phyloP scores from a whole-genome alignment of 2,113 vertebrate species.

The Marmota monax region DNA sequence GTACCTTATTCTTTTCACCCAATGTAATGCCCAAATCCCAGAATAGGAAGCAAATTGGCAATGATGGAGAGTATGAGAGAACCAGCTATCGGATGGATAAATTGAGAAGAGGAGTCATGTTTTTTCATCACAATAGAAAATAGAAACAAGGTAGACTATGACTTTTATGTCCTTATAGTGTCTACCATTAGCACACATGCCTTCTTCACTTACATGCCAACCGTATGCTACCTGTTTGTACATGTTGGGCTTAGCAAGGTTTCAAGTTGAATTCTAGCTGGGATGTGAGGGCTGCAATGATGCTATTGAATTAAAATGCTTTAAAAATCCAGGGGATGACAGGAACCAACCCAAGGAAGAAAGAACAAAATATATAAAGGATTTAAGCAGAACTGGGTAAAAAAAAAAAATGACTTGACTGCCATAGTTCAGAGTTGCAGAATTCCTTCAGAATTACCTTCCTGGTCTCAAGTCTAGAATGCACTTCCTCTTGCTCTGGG shows the following conservation, averaged over 20 bases:
- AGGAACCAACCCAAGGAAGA: background rate
- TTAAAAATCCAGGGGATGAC: background rate
- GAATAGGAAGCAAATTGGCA: background rate
- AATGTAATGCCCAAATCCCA: background rate
- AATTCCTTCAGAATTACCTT: background rate
- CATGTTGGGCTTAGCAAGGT: background rate
- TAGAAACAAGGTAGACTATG: background rate
- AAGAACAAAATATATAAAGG: background rate
- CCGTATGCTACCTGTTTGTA: background rate
- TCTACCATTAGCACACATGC: background rate
- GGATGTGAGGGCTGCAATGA: background rate
- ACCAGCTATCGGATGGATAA: background rate
- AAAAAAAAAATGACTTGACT: background rate
- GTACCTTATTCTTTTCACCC: background rate
- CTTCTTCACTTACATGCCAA: background rate
- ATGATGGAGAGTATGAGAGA: background rate
- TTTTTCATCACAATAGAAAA: constrained; percentile 15
- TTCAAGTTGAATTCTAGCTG: background rate
- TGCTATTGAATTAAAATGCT: background rate
- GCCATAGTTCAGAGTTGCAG: background rate
- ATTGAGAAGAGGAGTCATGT: background rate
- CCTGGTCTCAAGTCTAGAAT: background rate
- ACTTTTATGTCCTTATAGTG: background rate
- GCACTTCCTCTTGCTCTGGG: background rate
- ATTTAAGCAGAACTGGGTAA: background rate